These are phyloP conservation scores for Ormyrus rosae DNA, from an alignment of 2,888 invertebrate genomes.

Conservation along the genomic window DNA sequence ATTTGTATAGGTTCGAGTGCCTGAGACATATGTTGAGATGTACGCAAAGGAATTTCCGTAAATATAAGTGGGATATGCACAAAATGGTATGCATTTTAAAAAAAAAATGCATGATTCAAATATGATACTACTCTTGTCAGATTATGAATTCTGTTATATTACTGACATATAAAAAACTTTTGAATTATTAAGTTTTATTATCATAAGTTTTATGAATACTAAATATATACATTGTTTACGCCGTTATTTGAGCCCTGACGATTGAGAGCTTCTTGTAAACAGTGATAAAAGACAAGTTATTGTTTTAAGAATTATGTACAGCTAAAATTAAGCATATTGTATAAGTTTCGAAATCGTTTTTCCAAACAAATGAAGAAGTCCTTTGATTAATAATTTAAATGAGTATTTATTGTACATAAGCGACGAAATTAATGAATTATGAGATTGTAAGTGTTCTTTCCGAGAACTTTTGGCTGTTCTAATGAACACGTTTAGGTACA, in stretches of 20 bases:
- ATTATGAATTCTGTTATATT: conserved; percentile 42
- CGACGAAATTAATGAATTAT: conserved; percentile 31
- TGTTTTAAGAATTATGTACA: conserved; percentile 48
- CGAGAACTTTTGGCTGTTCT: conserved; percentile 57
- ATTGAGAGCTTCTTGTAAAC: conserved; percentile 35
- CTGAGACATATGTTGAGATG: background rate
- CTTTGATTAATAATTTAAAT: conserved; percentile 37
- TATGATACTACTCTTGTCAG: conserved; percentile 22
- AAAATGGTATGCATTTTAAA: conserved; percentile 34
- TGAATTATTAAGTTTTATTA: conserved; percentile 37
- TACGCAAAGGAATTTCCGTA: conserved; percentile 4
- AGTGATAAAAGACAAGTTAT: conserved; percentile 25
- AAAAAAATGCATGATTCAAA: conserved; percentile 12
- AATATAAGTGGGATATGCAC: background rate
- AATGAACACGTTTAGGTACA: conserved; percentile 44
- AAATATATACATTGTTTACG: conserved; percentile 42
- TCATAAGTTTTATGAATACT: conserved; percentile 41
- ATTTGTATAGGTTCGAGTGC: conserved; percentile 48
- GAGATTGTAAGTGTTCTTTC: conserved; percentile 57
- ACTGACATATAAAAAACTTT: conserved; percentile 35
- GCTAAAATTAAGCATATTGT: conserved; percentile 24
- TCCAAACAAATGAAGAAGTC: conserved; percentile 10
- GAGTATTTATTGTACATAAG: conserved; percentile 56
- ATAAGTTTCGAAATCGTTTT: conserved; percentile 19
- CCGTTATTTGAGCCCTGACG: background rate